Base-by-base conservation (phyloP, 2,797 vertebrate genomes). In the Onychomys arenicola region DNA sequence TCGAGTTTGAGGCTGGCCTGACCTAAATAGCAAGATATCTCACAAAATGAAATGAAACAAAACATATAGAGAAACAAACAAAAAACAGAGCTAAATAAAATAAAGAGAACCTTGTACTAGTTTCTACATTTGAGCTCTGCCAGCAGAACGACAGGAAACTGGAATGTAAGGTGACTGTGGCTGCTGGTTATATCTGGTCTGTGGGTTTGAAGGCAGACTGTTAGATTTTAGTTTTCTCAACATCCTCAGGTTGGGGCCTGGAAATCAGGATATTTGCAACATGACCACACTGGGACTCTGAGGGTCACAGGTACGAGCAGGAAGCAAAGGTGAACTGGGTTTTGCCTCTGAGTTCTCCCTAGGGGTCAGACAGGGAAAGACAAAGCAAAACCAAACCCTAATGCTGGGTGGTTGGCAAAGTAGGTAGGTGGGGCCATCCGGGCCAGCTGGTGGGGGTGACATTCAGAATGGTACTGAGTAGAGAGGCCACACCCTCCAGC, bases 111-210 rank as follows among this genome's bases (percentile, higher is more conserved):
- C 19, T 34, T 69, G 5, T 37, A 43, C 57, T 46, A 11, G 61
- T 55, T 92, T 78, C 82, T 78, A 75, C 93, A 59, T 82, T 11
- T 94, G 77, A 89, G 69, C 43, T 34, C 89, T 61, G 27, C 3
- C 55, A 37, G 57, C 23, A 90, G 73, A 96, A 49, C 43, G 34
- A 43, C 2, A 9, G 59, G 34, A 61, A 63, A 40, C 46, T 75
- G 80, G 81, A 67, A 29, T 29, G 32, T 4, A 13, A 73, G 52
- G 21, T 40, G n/a, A 77, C 6, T 59, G 65, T 12, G 78, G 61
- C 6, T 11, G 43, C 8, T 69, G 78, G 83, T 73, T 40, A 89
- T 19, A 59, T 88, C 8, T 76, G 87, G 71, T 37, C 46, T 49
- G 49, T n/a, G 63, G 6, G 37, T 67, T 52, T 81, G 23, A 17